phyloP scores from a whole-genome alignment of 2,888 invertebrate genomes.

The Erebia epiphron region DNA sequence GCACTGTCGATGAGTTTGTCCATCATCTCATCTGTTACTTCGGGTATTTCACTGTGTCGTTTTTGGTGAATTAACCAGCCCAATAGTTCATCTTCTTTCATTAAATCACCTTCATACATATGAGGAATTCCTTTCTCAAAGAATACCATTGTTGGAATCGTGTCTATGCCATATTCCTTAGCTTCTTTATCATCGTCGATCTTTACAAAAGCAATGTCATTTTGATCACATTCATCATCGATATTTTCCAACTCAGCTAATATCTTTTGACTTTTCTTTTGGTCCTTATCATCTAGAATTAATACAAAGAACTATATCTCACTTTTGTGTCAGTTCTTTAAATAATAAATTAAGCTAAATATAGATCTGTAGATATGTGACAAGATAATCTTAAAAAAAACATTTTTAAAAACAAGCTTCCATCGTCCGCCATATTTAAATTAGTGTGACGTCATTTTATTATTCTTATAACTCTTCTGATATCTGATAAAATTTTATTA shows the following conservation, averaged over 20 bases:
- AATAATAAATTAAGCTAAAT: conserved; percentile 52
- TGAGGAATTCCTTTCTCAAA: conserved; percentile 89
- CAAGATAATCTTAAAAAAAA: too few species aligned
- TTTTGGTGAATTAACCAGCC: conserved; percentile 96
- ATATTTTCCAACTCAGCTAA: conserved; percentile 94
- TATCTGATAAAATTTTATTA: too few species aligned
- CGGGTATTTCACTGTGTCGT: conserved; percentile 94
- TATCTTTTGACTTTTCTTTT: conserved; percentile 94
- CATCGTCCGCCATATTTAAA: too few species aligned
- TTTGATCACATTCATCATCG: conserved; percentile 96
- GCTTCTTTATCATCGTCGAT: conserved; percentile 94
- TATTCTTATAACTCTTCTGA: too few species aligned
- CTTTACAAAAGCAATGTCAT: conserved; percentile 95
- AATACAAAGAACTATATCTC: conserved; percentile 71
- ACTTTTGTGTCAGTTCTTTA: conserved; percentile 79
- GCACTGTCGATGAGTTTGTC: conserved; percentile 92
- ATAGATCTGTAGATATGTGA: conserved; percentile 32
- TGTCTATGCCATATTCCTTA: conserved; percentile 94
- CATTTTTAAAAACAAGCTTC: too few species aligned
- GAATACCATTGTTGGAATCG: conserved; percentile 90
- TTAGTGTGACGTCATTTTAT: too few species aligned
- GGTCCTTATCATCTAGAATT: conserved; percentile 92
- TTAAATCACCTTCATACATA: conserved; percentile 91
- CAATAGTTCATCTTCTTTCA: conserved; percentile 94
- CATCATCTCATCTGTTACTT: conserved; percentile 96